Evolutionary conservation across 37 sponge, comb jelly and placozoan genomes (phyloP).

Genomic region (Petrosia ficiformis): DNA sequence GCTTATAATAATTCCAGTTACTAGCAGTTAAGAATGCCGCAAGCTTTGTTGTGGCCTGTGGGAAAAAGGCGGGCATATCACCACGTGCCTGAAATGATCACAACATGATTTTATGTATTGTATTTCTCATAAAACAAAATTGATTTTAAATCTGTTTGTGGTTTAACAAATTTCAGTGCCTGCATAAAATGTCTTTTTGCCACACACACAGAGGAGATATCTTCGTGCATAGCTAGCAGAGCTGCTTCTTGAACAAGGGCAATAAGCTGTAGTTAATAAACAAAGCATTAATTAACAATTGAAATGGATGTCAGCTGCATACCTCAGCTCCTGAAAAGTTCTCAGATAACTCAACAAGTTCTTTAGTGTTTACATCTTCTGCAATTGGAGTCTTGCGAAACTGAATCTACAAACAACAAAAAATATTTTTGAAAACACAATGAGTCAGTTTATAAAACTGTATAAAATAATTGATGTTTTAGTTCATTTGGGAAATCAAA

Average conservation of each 20-base stretch:
- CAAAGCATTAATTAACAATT: neutral
- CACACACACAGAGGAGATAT: slow-evolving; percentile 39
- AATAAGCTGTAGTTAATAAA: slow-evolving; percentile 57
- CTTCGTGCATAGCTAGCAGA: slow-evolving; percentile 74
- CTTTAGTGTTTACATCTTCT: slow-evolving; percentile 54
- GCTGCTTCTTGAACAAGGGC: slow-evolving; percentile 91
- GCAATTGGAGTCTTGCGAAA: slow-evolving; percentile 62
- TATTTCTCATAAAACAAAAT: slow-evolving; percentile 53
- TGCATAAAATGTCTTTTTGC: slow-evolving; percentile 45
- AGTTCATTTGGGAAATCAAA: too few species aligned
- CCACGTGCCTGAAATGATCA: too few species aligned
- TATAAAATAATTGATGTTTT: too few species aligned
- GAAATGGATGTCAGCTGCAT: neutral
- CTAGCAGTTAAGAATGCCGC: too few species aligned
- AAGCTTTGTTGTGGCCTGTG: too few species aligned
- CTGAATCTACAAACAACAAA: slow-evolving; percentile 52
- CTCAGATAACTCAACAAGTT: slow-evolving; percentile 44
- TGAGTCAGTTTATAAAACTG: neutral
- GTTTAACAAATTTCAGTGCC: slow-evolving; percentile 54
- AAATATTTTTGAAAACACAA: neutral
- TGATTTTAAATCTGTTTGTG: slow-evolving; percentile 58
- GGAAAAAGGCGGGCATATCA: too few species aligned
- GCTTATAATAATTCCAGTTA: neutral
- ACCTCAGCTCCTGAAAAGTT: slow-evolving; percentile 96
- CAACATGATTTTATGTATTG: neutral